phyloP scores from a whole-genome alignment of 2,113 vertebrate species.

The Sapajus apella region DNA sequence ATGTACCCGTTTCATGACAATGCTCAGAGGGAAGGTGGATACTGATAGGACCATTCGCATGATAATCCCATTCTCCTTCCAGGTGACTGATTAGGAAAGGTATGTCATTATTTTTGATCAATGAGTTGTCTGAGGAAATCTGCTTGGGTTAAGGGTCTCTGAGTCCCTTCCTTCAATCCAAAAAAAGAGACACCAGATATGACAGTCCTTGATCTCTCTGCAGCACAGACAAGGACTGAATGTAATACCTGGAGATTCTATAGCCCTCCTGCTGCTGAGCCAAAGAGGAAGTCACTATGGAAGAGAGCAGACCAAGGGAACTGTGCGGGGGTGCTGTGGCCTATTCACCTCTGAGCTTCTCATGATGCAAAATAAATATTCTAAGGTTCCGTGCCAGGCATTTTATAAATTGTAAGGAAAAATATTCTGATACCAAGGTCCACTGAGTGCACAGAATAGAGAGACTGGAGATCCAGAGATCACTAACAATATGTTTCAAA shows the following conservation, averaged over 20 bases:
- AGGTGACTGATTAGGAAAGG: background rate
- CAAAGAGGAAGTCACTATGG: background rate
- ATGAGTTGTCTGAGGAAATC: background rate
- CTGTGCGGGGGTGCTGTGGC: rapidly evolving
- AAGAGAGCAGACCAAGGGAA: background rate
- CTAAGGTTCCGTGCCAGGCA: background rate
- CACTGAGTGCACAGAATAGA: background rate
- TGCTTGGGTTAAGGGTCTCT: background rate
- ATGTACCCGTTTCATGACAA: background rate
- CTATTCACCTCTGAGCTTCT: background rate
- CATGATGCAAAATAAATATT: background rate
- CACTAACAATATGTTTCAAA: background rate
- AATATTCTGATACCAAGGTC: background rate
- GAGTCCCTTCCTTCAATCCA: background rate
- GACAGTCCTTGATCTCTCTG: background rate
- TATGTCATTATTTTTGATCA: background rate
- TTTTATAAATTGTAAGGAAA: background rate
- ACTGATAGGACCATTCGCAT: background rate
- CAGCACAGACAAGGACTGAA: background rate
- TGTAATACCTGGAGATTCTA: background rate
- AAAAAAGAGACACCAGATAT: background rate
- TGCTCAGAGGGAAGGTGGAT: background rate
- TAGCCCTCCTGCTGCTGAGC: background rate
- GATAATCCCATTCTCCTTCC: background rate
- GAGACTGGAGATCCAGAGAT: background rate